These are phyloP conservation scores for Myotis yumanensis DNA, from an alignment of 2,113 vertebrate species.

Conservation along the genomic window DNA sequence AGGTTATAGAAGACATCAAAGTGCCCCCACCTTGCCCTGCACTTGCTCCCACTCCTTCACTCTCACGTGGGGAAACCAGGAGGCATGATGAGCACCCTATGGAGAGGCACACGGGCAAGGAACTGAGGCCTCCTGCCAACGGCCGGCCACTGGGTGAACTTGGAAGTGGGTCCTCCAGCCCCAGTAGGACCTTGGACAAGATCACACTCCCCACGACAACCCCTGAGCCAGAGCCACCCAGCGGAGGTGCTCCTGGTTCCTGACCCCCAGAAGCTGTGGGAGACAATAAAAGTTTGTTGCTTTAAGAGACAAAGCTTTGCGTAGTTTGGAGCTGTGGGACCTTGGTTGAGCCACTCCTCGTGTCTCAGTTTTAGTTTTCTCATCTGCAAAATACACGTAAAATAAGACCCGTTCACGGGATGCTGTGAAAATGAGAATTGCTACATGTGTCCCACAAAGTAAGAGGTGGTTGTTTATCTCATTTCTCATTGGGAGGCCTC, in stretches of 20 bases:
- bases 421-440: not conserved
- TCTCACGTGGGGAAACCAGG: not conserved
- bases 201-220: not conserved
- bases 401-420: not conserved
- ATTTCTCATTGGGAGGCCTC: not conserved
- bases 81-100: rapidly evolving
- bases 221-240: not conserved
- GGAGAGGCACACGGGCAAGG: not conserved
- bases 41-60: not conserved
- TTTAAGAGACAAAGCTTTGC: not conserved
- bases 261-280: not conserved
- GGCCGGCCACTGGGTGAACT: not conserved
- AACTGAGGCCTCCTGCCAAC: not conserved
- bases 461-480: not conserved
- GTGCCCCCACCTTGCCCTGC: no score
- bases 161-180: not conserved
- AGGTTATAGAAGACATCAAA: not conserved
- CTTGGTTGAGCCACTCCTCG: not conserved
- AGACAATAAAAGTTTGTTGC: not conserved
- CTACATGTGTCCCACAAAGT: not conserved
- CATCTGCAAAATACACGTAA: not conserved
- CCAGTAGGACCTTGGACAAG: not conserved
- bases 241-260: not conserved
- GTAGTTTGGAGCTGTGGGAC: not conserved
- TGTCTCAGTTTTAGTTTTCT: not conserved